A percentile compares a stretch with the other conserved stretches of the same genome.
Conservation (phyloP, 2,888 invertebrate genomes). For the Ormyrus labotus region DNA sequence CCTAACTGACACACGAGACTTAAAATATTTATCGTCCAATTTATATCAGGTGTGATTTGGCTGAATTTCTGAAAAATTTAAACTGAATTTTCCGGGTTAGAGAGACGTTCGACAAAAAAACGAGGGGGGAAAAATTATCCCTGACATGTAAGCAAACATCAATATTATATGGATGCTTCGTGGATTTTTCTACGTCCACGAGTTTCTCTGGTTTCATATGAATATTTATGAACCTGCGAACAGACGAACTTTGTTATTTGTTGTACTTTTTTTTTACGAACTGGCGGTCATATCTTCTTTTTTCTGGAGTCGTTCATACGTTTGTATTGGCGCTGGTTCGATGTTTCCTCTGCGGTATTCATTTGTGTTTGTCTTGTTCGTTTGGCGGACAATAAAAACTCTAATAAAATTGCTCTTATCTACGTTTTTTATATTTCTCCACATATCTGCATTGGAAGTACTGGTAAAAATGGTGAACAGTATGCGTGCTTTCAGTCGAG, state of each 20-base stretch:
- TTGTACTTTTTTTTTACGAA: constrained; percentile 3
- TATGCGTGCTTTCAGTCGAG: not conserved
- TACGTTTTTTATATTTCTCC: not conserved
- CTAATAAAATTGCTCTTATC: constrained; percentile 46
- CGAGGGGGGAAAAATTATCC: constrained; percentile 4
- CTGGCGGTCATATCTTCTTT: not conserved
- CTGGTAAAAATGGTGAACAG: no score
- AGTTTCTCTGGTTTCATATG: constrained; percentile 64
- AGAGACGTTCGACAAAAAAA: not conserved
- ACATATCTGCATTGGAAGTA: not conserved
- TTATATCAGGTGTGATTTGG: no score
- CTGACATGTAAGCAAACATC: not conserved
- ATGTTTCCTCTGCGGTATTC: constrained; percentile 21
- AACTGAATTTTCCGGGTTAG: not conserved
- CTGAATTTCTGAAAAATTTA: no score
- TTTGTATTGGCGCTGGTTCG: not conserved
- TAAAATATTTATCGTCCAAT: no score
- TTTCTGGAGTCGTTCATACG: not conserved
- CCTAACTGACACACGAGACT: no score
- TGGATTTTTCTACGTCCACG: not conserved
- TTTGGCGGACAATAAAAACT: constrained; percentile 28
- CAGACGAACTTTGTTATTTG: constrained; percentile 58
- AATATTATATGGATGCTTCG: not conserved
- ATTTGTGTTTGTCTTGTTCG: constrained; percentile 33
- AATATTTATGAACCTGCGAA: constrained; percentile 62